Evolutionary conservation across 2,888 invertebrate genomes (phyloP).

Genomic region (Lomographa bimaculata): DNA sequence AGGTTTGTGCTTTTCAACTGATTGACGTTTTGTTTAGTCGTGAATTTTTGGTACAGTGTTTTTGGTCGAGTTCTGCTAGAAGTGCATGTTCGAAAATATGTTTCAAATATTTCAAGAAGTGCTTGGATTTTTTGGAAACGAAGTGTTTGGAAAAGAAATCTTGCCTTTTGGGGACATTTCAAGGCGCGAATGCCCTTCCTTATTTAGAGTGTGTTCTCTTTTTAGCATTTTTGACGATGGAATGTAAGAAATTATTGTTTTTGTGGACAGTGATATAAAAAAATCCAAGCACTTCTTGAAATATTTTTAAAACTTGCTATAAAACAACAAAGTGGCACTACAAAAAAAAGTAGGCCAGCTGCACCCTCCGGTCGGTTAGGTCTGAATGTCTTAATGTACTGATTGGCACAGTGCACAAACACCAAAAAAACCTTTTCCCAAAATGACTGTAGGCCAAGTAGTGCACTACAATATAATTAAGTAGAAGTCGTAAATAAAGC

Average conservation of each 20-base stretch:
- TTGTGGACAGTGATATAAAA: constrained; percentile 5
- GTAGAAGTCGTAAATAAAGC: constrained; percentile 1
- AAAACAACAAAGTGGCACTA: constrained; percentile 2
- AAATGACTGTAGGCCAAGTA: too few species aligned
- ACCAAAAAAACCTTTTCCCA: too few species aligned
- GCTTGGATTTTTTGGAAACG: constrained; percentile 4
- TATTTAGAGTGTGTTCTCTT: constrained; percentile 4
- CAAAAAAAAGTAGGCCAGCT: constrained; percentile 1
- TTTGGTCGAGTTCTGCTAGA: constrained; percentile 10
- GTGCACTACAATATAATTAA: constrained; percentile 1
- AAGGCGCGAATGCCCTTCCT: not conserved
- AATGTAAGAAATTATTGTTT: constrained; percentile 8
- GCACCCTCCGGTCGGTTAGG: too few species aligned
- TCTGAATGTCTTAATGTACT: too few species aligned
- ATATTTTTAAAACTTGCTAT: not conserved
- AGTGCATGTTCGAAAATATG: constrained; percentile 6
- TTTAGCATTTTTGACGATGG: constrained; percentile 8
- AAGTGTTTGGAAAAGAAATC: too few species aligned
- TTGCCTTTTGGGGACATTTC: not conserved
- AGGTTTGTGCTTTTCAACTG: constrained; percentile 11
- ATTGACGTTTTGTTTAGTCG: constrained; percentile 11
- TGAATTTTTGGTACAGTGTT: constrained; percentile 9
- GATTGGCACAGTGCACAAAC: too few species aligned
- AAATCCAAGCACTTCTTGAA: constrained; percentile 1
- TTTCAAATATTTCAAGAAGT: constrained; percentile 1